Evolutionary conservation across 2,797 vertebrate species (phyloP).

Genomic region (Onychomys leucogaster): DNA sequence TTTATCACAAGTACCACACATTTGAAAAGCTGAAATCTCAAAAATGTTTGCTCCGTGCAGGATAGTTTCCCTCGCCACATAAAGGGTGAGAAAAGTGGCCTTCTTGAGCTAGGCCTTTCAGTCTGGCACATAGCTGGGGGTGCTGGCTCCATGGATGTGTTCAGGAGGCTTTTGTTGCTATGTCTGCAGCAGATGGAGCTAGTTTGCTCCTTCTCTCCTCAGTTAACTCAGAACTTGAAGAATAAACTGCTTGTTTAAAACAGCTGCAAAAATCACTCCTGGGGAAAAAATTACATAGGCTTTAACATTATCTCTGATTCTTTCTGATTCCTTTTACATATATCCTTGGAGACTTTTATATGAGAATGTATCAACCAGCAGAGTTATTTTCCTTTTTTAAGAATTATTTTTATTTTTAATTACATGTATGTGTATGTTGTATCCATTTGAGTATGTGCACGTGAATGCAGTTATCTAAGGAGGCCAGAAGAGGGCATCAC

Average conservation of each 20-base stretch:
- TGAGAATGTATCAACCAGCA: not conserved
- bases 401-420: not conserved
- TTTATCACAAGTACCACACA: slow-evolving; percentile 71
- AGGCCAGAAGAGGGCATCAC: not conserved
- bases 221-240: slow-evolving; percentile 54
- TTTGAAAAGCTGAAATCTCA: slow-evolving; percentile 81
- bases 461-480: not conserved
- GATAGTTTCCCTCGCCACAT: slow-evolving; percentile 73
- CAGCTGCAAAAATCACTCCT: slow-evolving; percentile 27
- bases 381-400: not conserved
- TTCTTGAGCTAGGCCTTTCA: slow-evolving; percentile 69
- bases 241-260: slow-evolving; percentile 39
- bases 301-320: slow-evolving; percentile 20
- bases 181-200: slow-evolving; percentile 63
- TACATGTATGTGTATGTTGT: not conserved
- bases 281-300: slow-evolving; percentile 8
- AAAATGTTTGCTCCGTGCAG: slow-evolving; percentile 71
- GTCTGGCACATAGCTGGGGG: slow-evolving; percentile 77
- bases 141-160: slow-evolving; percentile 59
- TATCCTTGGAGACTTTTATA: slow-evolving; percentile 1
- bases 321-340: not conserved
- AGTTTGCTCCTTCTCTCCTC: not conserved
- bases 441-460: not conserved
- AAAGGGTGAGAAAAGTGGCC: slow-evolving; percentile 54
- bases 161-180: slow-evolving; percentile 58